Conservation (phyloP, 1,140 invertebrate species). For the Pararge aegeria region DNA sequence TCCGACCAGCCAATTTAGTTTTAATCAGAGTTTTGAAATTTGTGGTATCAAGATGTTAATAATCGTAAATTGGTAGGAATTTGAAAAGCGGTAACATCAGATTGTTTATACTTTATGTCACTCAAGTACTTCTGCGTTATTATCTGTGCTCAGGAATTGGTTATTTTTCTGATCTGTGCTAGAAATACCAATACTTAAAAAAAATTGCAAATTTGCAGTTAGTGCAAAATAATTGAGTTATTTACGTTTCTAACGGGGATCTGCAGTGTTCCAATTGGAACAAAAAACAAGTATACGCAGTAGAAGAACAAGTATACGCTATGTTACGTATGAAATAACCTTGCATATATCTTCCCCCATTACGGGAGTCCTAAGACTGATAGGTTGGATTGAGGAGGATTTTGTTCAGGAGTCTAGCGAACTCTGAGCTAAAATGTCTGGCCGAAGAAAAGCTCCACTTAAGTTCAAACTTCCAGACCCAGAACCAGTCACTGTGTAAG, state of each 20-base stretch:
- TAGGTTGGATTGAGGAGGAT: constrained; percentile 21
- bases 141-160: neutral
- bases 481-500: constrained; percentile 62
- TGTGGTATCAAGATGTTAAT: too few relatives aligned
- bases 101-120: too few relatives aligned
- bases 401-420: constrained; percentile 19
- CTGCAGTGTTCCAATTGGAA: neutral
- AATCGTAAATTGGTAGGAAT: too few relatives aligned
- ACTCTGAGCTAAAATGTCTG: constrained; percentile 47
- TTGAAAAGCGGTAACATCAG: too few relatives aligned
- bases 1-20: too few relatives aligned
- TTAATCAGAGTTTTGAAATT: too few relatives aligned
- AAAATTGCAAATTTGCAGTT: neutral
- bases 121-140: neutral
- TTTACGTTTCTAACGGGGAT: neutral
- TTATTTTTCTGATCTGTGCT: too few relatives aligned
- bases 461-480: constrained; percentile 45
- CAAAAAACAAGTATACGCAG: too few relatives aligned
- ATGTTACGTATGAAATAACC: constrained; percentile 21
- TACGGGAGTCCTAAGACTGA: constrained; percentile 22
- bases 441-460: constrained; percentile 56
- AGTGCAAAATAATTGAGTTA: neutral
- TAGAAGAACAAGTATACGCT: too few relatives aligned
- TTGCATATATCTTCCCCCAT: constrained; percentile 19
- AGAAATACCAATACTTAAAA: neutral